A percentile compares a stretch with the other conserved stretches of the same genome.
Evolutionary conservation across 2,888 invertebrate species (phyloP).

Genomic region (Celastrina argiolus): DNA sequence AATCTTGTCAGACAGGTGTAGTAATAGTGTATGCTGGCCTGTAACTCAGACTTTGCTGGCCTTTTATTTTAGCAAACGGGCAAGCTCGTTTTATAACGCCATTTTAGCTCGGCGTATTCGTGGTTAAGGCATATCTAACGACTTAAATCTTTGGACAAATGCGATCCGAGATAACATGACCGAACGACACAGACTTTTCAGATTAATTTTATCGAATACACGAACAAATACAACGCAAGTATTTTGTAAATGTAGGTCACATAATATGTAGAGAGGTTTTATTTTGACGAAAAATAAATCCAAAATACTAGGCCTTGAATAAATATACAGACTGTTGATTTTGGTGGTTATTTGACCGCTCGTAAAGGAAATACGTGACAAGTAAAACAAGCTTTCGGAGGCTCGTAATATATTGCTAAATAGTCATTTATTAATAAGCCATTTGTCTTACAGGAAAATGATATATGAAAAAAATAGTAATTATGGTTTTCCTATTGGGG

Average conservation of each 20-base stretch:
- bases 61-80: too few relatives aligned
- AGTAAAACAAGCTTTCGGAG: not conserved
- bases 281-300: not conserved
- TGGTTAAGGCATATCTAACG: not conserved
- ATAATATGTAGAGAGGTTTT: not conserved
- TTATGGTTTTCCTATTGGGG: not conserved
- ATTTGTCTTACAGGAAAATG: not conserved
- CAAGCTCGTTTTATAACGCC: not conserved
- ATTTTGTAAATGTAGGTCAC: not conserved
- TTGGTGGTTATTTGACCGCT: too few relatives aligned
- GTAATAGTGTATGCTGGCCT: too few relatives aligned
- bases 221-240: not conserved
- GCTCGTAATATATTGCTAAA: not conserved
- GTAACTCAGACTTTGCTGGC: too few relatives aligned
- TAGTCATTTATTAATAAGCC: not conserved
- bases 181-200: not conserved
- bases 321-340: too few relatives aligned
- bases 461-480: constrained; percentile 4
- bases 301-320: not conserved
- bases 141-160: not conserved
- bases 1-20: too few relatives aligned
- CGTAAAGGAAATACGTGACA: too few relatives aligned
- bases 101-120: too few relatives aligned
- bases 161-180: not conserved
- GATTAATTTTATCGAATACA: not conserved